phyloP scores from a whole-genome alignment of 2,113 vertebrate genomes.

The Caloenas nicobarica region DNA sequence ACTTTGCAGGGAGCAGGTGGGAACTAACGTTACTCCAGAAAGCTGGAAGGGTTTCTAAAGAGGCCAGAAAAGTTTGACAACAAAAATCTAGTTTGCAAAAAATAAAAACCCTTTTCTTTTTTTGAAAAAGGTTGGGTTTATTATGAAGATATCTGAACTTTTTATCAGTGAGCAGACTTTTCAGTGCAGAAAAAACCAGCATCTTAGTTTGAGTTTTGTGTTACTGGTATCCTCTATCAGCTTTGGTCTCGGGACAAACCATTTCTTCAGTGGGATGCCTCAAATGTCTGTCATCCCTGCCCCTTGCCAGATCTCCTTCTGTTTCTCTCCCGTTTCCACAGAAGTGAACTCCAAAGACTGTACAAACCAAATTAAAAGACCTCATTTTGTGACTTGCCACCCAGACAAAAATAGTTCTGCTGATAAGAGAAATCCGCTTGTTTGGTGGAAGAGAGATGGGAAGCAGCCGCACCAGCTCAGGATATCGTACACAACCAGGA shows the following conservation, averaged over 20 bases:
- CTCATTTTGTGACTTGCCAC: background rate
- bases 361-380: background rate
- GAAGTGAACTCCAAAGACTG: background rate
- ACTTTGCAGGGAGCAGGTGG: background rate
- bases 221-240: background rate
- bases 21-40: background rate
- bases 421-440: constrained; percentile 9
- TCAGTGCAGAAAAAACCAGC: background rate
- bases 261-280: background rate
- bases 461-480: background rate
- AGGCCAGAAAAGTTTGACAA: background rate
- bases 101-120: background rate
- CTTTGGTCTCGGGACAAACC: background rate
- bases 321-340: background rate
- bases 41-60: background rate
- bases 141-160: background rate
- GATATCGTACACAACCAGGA: background rate
- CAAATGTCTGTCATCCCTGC: background rate
- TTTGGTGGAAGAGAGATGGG: background rate
- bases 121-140: background rate
- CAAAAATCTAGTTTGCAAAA: background rate
- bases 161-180: background rate
- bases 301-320: background rate
- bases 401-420: constrained; percentile 15
- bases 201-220: background rate